Evolutionary conservation across 2,113 vertebrate genomes (phyloP).

Genomic region (Aptenodytes patagonicus): DNA sequence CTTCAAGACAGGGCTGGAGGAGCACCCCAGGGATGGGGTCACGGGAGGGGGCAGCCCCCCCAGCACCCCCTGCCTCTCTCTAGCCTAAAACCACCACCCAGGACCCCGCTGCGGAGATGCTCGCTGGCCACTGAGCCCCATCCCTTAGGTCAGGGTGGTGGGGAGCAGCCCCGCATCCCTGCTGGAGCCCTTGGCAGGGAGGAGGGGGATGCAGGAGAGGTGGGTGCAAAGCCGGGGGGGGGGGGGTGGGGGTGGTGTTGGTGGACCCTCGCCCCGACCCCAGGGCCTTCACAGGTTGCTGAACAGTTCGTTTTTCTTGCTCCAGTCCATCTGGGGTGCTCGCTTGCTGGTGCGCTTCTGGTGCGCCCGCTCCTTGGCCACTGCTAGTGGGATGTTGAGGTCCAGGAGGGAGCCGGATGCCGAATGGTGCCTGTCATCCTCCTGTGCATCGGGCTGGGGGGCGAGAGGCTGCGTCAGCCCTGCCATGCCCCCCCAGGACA

Average conservation of each 20-base stretch:
- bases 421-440: slow-evolving; percentile 56
- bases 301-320: slow-evolving; percentile 98
- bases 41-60: not conserved
- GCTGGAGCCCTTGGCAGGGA: not conserved
- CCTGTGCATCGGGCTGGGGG: slow-evolving; percentile 7
- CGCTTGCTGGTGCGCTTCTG: slow-evolving; percentile 93
- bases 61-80: not conserved
- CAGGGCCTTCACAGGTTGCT: slow-evolving; percentile 85
- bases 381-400: slow-evolving; percentile 86
- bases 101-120: not conserved
- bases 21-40: not conserved
- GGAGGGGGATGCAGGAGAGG: not conserved
- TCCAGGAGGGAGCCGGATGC: slow-evolving; percentile 71
- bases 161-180: not conserved
- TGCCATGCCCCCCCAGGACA: accelerated
- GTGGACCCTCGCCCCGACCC: not conserved
- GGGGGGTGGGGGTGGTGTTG: accelerated
- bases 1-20: not conserved
- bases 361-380: slow-evolving; percentile 91
- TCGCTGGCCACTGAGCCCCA: not conserved
- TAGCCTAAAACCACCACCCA: not conserved
- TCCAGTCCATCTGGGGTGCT: slow-evolving; percentile 98
- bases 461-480: not conserved
- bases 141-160: not conserved
- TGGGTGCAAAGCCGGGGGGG: not conserved